A percentile compares a stretch with the other conserved stretches of the same genome.
phyloP scores from a whole-genome alignment of 2,797 vertebrate genomes.

The Tiaroga cobitis region DNA sequence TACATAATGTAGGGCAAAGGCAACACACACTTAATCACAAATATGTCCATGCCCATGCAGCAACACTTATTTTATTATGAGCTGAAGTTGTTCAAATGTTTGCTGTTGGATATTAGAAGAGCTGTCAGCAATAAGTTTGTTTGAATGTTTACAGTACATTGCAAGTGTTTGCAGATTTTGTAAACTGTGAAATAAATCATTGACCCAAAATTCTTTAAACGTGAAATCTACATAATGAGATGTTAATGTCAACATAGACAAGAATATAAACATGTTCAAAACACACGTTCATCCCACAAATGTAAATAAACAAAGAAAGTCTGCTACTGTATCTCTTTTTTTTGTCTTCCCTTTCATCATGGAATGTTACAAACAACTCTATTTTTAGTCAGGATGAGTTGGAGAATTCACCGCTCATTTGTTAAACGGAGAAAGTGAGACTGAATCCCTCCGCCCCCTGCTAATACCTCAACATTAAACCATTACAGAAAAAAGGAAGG shows the following conservation, averaged over 20 bases:
- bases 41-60: background rate
- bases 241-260: background rate
- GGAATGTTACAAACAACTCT: constrained; percentile 19
- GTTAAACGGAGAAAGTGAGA: constrained; percentile 32
- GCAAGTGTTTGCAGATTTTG: background rate
- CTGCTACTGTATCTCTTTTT: background rate
- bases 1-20: constrained; percentile 23
- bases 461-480: background rate
- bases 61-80: background rate
- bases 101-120: background rate
- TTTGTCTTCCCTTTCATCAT: constrained; percentile 1
- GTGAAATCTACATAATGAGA: background rate
- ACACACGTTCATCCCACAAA: background rate
- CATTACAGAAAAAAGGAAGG: background rate
- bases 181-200: background rate
- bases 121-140: background rate
- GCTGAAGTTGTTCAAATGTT: background rate
- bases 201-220: background rate
- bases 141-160: background rate
- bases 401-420: constrained; percentile 40
- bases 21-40: background rate
- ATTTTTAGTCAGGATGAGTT: constrained; percentile 35
- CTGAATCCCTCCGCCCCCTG: background rate
- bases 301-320: constrained; percentile 29
- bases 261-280: background rate